phyloP scores from a whole-genome alignment of 2,113 vertebrate species.

The Elephantulus edwardii region DNA sequence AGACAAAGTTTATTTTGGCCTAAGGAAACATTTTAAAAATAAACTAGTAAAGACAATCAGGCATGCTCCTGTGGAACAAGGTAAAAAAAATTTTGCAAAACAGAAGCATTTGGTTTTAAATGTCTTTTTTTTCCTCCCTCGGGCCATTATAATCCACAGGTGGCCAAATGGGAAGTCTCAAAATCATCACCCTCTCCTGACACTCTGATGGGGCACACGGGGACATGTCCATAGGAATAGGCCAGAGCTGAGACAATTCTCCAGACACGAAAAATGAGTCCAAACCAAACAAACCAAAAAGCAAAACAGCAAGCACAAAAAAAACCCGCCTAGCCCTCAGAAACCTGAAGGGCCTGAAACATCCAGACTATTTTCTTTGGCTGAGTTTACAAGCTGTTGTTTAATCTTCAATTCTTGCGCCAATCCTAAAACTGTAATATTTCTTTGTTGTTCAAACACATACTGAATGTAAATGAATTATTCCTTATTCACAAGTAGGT shows the following conservation, averaged over 20 bases:
- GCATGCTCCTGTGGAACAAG: neutral
- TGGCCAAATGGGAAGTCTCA: neutral
- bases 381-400: neutral
- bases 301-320: neutral
- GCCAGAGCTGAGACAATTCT: neutral
- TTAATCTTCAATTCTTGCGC: slow-evolving; percentile 9
- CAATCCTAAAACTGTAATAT: neutral
- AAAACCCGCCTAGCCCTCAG: neutral
- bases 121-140: neutral
- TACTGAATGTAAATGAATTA: neutral
- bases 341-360: neutral
- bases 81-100: slow-evolving; percentile 7
- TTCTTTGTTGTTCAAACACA: slow-evolving; percentile 38
- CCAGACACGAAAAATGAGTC: neutral
- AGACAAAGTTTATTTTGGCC: slow-evolving; percentile 30
- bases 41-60: slow-evolving; percentile 41
- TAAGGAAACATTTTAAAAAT: slow-evolving; percentile 34
- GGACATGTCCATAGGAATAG: neutral
- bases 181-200: neutral
- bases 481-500: slow-evolving; percentile 26
- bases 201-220: neutral
- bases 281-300: slow-evolving; percentile 3
- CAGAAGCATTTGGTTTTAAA: slow-evolving; percentile 12
- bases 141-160: neutral
- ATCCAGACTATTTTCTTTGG: neutral